A percentile compares a stretch with the other conserved stretches of the same genome.
Conservation (phyloP, 2,113 vertebrate species). For the Gulo gulo region DNA sequence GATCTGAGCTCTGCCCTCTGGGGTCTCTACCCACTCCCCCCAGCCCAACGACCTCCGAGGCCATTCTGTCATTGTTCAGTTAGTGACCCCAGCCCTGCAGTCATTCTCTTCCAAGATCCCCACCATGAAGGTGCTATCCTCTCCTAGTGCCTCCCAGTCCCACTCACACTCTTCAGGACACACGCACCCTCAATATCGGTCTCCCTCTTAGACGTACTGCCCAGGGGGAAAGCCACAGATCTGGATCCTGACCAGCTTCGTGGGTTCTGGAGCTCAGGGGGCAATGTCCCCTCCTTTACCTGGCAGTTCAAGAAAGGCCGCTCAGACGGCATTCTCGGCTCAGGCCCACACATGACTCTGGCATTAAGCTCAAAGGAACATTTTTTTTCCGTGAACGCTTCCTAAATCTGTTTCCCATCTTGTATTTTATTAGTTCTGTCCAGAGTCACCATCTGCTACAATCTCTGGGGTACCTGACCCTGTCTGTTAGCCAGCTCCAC, state of each 20-base stretch:
- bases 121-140: neutral
- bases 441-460: neutral
- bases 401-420: neutral
- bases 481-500: neutral
- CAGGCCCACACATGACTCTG: neutral
- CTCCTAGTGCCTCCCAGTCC: neutral
- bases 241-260: neutral
- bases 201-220: neutral
- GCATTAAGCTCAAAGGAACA: neutral
- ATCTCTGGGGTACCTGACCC: neutral
- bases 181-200: neutral
- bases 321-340: neutral
- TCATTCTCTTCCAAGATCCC: neutral
- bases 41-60: neutral
- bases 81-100: neutral
- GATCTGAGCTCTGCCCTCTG: neutral
- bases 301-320: conserved; percentile 23
- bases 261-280: neutral
- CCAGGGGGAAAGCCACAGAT: neutral
- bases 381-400: neutral
- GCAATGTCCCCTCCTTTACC: neutral
- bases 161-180: neutral
- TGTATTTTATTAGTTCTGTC: neutral
- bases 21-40: neutral
- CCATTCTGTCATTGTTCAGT: neutral